Evolutionary conservation across 2,797 vertebrate species (phyloP).

Genomic region (Lutra lutra): DNA sequence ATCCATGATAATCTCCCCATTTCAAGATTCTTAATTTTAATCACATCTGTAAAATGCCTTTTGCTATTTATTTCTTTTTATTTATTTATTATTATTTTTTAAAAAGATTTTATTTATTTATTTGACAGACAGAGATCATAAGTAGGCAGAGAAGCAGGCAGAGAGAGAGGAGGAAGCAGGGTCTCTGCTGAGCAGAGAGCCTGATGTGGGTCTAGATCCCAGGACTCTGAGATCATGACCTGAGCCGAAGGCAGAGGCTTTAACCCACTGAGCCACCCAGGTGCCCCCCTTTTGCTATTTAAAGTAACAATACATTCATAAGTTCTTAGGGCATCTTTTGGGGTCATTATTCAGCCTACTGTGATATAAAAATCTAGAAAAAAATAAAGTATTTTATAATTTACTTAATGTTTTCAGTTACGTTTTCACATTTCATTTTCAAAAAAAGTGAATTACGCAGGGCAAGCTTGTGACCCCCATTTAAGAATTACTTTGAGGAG

Average conservation of each 20-base stretch:
- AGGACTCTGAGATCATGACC: too few species aligned
- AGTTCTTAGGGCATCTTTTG: neutral
- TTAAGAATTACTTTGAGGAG: neutral
- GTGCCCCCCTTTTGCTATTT: neutral
- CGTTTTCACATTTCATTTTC: slow-evolving; percentile 9
- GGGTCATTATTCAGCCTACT: neutral
- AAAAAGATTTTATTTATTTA: too few species aligned
- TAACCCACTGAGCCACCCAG: too few species aligned
- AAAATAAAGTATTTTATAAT: neutral
- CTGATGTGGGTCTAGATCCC: too few species aligned
- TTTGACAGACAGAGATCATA: too few species aligned
- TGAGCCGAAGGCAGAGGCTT: too few species aligned
- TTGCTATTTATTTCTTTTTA: neutral
- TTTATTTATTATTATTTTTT: too few species aligned
- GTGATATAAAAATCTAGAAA: slow-evolving; percentile 3
- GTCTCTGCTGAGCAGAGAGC: too few species aligned
- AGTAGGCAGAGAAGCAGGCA: too few species aligned
- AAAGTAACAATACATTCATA: neutral
- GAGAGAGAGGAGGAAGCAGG: too few species aligned
- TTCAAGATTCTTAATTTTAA: neutral
- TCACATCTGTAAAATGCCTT: neutral
- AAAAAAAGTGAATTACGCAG: neutral
- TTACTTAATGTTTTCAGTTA: neutral
- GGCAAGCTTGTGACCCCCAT: neutral
- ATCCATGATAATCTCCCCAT: neutral